These are phyloP conservation scores for Chelidonichthys spinosus DNA, from an alignment of 2,797 vertebrate genomes.

Conservation along the genomic window DNA sequence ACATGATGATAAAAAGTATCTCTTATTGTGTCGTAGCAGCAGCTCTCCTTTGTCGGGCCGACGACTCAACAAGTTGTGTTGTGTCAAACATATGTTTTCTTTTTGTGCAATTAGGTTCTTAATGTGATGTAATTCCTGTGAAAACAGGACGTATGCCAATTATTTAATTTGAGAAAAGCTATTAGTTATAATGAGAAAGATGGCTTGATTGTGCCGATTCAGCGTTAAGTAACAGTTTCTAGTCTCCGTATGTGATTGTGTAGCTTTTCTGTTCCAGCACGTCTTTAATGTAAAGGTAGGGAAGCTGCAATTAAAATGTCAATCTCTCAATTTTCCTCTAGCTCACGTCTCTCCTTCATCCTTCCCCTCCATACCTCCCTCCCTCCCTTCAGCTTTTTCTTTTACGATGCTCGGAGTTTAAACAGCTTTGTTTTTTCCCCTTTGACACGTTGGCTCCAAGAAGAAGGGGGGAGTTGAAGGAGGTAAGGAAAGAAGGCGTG, in stretches of 20 bases:
- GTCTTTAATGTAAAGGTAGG: neutral
- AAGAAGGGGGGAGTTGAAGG: conserved; percentile 51
- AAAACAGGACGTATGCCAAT: neutral
- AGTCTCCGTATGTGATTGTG: neutral
- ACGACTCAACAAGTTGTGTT: neutral
- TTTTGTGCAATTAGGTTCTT: neutral
- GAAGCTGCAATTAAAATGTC: neutral
- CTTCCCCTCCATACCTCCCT: conserved; percentile 5
- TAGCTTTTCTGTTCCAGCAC: neutral
- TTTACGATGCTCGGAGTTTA: conserved; percentile 46
- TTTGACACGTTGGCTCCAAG: conserved; percentile 73
- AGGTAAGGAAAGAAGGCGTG: conserved; percentile 45
- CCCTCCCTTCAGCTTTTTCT: conserved; percentile 10
- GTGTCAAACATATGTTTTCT: neutral
- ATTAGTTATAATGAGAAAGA: neutral
- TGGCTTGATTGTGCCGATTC: neutral
- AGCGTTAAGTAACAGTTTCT: neutral
- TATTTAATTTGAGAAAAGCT: neutral
- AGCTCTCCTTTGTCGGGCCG: neutral
- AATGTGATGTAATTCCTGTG: neutral
- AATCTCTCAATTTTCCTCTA: neutral
- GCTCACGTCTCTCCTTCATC: neutral
- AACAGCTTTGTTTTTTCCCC: conserved; percentile 67
- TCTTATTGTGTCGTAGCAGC: neutral
- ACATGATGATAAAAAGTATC: neutral